Conservation (phyloP, 35 echinoderm and acorn worm genomes). For the Apostichopus japonicus region DNA sequence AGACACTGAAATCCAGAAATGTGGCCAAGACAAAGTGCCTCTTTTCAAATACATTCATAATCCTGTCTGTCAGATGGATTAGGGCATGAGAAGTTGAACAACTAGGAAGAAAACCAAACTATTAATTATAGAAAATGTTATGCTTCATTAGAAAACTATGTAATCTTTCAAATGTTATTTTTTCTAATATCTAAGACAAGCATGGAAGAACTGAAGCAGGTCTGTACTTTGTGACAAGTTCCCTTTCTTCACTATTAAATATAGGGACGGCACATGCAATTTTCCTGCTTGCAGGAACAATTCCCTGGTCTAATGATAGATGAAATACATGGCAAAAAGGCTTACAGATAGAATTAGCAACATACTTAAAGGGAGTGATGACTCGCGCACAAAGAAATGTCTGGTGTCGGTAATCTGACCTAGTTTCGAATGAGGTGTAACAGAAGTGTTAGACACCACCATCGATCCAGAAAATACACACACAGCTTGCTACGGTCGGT, state of each 20-base stretch:
- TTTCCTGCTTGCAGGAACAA: not conserved
- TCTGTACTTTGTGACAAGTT: not conserved
- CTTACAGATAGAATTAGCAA: not conserved
- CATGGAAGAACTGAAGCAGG: not conserved
- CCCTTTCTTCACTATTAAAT: not conserved
- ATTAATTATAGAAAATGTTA: not conserved
- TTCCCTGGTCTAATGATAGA: not conserved
- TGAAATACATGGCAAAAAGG: not conserved
- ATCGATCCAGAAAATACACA: no score
- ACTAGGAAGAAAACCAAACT: not conserved
- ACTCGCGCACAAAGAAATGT: no score
- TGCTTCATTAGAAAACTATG: no score
- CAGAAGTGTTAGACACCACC: no score
- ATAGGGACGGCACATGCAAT: constrained; percentile 1
- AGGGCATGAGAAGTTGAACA: not conserved
- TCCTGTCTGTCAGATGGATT: not conserved
- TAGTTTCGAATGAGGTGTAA: no score
- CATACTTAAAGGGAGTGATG: no score
- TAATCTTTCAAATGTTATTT: constrained; percentile 12
- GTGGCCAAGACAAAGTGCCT: not conserved
- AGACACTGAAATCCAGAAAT: not conserved
- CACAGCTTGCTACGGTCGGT: no score
- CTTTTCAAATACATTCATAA: not conserved
- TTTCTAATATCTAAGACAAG: not conserved
- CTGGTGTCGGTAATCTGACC: no score